Evolutionary conservation across 2,113 vertebrate species (phyloP), one percentile per base, ranked within the genome.

Genomic region (Motacilla tschutschensis): DNA sequence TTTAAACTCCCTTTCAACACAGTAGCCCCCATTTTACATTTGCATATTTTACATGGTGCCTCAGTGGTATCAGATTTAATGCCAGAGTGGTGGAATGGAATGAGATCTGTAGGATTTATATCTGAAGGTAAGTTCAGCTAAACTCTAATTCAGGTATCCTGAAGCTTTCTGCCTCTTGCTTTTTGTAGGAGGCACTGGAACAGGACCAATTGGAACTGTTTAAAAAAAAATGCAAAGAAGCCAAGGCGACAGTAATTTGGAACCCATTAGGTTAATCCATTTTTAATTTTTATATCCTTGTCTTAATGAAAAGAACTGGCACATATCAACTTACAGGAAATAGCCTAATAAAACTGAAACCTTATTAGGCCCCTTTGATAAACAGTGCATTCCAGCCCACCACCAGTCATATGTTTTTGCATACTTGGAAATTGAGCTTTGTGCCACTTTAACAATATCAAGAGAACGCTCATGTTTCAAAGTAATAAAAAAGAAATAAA

Each of bases 301-400:
- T 84, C 67, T 79, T 95, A 92, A 94, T 90, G 92, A 94, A 94
- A 93, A 93, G 90, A 77, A 74, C 88, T 79, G 94, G 78, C 78
- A 82, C 57, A 14, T 91, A 92, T 92, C 86, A 79, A 20, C 83
- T 93, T 92, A 79, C 90, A 95, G 93, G 94, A 95, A 94, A 94
- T 74, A 87, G 84, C 60, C 84, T 74, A 92, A 94, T 95, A 94
- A 95, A 95, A 92, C 72, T 0, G 9, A 91, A 94, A 94, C 84
- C 88, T 90, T 94, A 93, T 94, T 94, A 94, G 92, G 88, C 83
- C 88, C 75, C 87, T 93, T 93, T 93, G 94, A 91, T 94, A 94
- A 94, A 95, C 88, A 92, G 33, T 90, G 72, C 78, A 92, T 95
- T 94, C 94, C 94, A 93, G 72, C 86, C 81, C 84, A 77, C 84